A percentile compares a stretch with the other conserved stretches of the same genome.
Evolutionary conservation across 2,888 invertebrate species (phyloP).

Genomic region (Drosophila robusta): DNA sequence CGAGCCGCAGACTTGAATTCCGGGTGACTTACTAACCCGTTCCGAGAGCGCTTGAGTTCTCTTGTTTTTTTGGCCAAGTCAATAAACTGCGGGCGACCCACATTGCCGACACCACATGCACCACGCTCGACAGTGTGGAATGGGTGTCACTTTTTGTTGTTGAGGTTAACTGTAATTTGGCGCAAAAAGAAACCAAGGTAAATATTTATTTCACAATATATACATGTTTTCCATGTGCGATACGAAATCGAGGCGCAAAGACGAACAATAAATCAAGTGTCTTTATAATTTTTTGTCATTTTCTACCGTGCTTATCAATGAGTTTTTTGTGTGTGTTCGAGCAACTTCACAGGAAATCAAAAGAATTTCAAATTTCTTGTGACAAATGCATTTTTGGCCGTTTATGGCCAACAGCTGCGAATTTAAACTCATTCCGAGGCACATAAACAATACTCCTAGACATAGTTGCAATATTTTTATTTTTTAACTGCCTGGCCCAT

Average conservation of each 20-base stretch:
- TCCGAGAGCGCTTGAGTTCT: conserved; percentile 19
- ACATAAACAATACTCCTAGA: conserved; percentile 40
- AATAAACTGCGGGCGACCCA: conserved; percentile 72
- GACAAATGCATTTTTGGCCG: conserved; percentile 32
- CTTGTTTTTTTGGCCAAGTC: conserved; percentile 55
- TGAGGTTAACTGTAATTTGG: conserved; percentile 59
- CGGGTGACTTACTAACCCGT: conserved; percentile 71
- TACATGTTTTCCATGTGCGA: not conserved
- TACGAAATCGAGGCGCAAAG: conserved; percentile 5
- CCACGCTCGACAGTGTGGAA: conserved; percentile 22
- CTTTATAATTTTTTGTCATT: conserved; percentile 18
- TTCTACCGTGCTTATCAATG: conserved; percentile 38
- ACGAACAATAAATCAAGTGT: conserved; percentile 64
- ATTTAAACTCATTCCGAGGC: conserved; percentile 26
- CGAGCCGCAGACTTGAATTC: conserved; percentile 20
- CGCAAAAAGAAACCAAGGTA: conserved; percentile 53
- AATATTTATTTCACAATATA: conserved; percentile 35
- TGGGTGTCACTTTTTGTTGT: conserved; percentile 44
- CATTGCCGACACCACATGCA: conserved; percentile 50
- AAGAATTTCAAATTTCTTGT: conserved; percentile 46
- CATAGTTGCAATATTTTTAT: conserved; percentile 53
- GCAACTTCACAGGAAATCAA: conserved; percentile 56
- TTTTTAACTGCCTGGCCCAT: conserved; percentile 47
- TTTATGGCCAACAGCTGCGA: conserved; percentile 24
- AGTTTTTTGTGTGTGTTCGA: not conserved